Base-by-base conservation (phyloP, 2,113 vertebrate species). In the Catharus bicknelli region DNA sequence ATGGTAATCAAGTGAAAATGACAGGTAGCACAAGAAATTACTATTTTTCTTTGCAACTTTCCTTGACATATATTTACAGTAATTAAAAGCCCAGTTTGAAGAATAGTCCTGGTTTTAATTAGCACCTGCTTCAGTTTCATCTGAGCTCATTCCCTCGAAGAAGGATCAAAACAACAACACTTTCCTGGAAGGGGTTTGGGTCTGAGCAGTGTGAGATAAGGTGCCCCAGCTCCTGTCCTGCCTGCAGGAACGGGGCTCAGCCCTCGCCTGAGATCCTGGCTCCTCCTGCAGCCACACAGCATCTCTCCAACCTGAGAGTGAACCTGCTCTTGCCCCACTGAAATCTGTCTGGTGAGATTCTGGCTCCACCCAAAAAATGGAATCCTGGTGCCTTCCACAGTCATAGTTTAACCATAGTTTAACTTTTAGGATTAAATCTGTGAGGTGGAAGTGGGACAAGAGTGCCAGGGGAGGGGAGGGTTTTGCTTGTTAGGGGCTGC, bases 111-210 rank as follows among this genome's bases (percentile, higher is more conserved):
- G 82, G 73, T 84, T 94, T 96, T 94, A 96, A 97, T 97, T 97
- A 97, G 92, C 95, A 89, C 93, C 86, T 95, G 95, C 93, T 96
- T 95, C 88, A 58, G 81, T 97, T 97, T 96, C 95, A 86, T 91
- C 91, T 88, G 73, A 63, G 86, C 81, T 94, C 90, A 90, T 87
- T 95, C 54, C 36, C 80, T 81, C 2, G 0, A 88, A 94, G 85
- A 90, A 88, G 79, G 86, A 95, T 63, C 89, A 78, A 86, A 96
- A 83, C 87, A 95, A 80, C 82, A 77, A 34, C 94, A 78, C 48
- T 63, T 47, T 55, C 15, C 55, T 30, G 73, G 45, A 89, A 54
- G 4, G 30, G 68, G 40, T n/a, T 90, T 25, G 51, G 51, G 59
- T 86, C 70, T 47, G 90, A 58, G 32, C 0, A 3, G 11, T 2